Evolutionary conservation across 1,140 invertebrate species (phyloP), one percentile per base, ranked within the genome.

Genomic region (Bombus waltoni): DNA sequence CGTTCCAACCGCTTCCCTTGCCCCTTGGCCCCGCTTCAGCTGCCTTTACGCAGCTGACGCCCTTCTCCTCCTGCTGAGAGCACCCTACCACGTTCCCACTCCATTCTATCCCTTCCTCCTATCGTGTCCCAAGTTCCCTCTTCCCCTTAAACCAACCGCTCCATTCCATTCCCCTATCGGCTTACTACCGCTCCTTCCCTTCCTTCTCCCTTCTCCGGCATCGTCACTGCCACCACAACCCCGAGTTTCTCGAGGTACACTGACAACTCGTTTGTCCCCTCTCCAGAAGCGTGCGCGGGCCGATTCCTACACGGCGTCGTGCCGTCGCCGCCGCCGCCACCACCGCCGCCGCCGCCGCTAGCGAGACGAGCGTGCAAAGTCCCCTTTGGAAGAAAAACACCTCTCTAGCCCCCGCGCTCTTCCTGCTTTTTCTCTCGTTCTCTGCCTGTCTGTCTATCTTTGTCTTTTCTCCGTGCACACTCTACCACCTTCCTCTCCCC

Each of bases 31-130:
- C 86, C 87, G 66, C 86, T 82, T 62, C 72, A 62, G 40, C 42
- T 85, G 86, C 86, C 93, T 86, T 87, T 88, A 88, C 91, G 93
- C 94, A 93, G 94, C 94, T 95, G 93, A 94, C 93, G 93, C 93
- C 93, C 94, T 92, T 93, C 89, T 84, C 92, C 91, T 87, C 86
- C 77, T 35, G 87, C 57, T 80, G 40, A 78, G 68, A 82, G 72
- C 57, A 32, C 81, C 81, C 87, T 77, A 65, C 85, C 83, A 88
- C 35, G 25, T 0, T 22, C 9, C 68, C 81, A 73, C 80, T 79
- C 83, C 59, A 86, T 75, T 87, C 87, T 90, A 93, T 94, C 93
- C 47, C 93, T 92, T 92, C 94, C 92, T 92, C 91, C 91, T 93
- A 89, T 92, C 92, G 91, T 93, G 91, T 90, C 92, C 93, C 89